Base-by-base conservation (phyloP, 2,113 vertebrate species). In the Salvator merianae region DNA sequence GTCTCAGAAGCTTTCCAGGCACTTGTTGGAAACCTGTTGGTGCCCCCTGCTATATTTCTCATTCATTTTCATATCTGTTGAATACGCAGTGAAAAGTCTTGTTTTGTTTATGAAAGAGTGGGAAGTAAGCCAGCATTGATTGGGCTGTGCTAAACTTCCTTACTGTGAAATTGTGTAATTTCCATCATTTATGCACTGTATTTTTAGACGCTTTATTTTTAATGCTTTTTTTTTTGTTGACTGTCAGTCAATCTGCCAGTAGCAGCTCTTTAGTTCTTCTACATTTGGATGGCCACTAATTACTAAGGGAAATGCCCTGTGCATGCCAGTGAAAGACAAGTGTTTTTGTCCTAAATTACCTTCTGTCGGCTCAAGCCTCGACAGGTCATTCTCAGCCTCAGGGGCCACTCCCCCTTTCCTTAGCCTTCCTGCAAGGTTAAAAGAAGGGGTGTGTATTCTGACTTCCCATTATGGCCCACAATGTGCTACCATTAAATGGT, bases 401-500 rank as follows among this genome's bases (percentile, higher is more conserved):
- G 12, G 1, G 32, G 83, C 83, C 77, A 70, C 72, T 75, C 66
- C 20, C n/a, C 69, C 16, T 66, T 88, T 81, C 85, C 89, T 88
- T 79, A 86, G 63, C 84, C 30, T 82, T 76, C 82, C 62, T 88
- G 79, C 81, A 87, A 71, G 3, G 3, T 50, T 83, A 89, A 87
- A 92, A 89, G 88, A 93, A 71, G 86, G 72, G 85, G 85, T 75
- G 86, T 79, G 34, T 62, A 53, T 63, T 50, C 47, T 63, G 18
- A 87, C 83, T 80, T 77, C 71, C 89, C 75, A 79, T 95, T 93
- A 91, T 5, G 28, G 75, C 76, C 86, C 91, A 22, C 91, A 88
- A 88, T 87, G 81, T 90, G 92, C 83, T 83, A 92, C 92, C 88
- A 89, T 93, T 87, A 94, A 94, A 93, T 77, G 86, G 77, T 59